phyloP scores from a whole-genome alignment of 2,797 vertebrate species.

The Poecilia gillii region DNA sequence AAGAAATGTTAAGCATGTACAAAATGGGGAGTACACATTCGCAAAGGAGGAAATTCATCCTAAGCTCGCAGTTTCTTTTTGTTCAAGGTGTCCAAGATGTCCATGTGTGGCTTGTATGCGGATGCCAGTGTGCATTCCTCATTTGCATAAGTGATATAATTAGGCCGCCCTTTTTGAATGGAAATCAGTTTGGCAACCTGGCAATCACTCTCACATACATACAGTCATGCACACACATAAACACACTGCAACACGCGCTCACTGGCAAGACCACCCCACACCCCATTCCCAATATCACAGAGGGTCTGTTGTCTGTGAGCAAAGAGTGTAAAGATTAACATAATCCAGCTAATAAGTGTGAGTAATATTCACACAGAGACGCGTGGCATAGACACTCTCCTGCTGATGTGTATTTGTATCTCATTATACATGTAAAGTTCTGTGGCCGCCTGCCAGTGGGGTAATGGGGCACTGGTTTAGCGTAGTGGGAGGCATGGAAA shows the following conservation, averaged over 20 bases:
- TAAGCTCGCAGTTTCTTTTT: constrained; percentile 43
- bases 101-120: constrained; percentile 53
- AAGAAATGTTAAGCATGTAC: not conserved
- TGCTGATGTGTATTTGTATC: constrained; percentile 87
- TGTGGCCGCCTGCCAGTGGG: constrained; percentile 37
- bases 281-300: constrained; percentile 64
- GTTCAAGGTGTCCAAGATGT: constrained; percentile 71
- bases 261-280: constrained; percentile 73
- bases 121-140: constrained; percentile 47
- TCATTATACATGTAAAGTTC: constrained; percentile 85
- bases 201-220: constrained; percentile 72
- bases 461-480: constrained; percentile 29
- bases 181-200: constrained; percentile 81
- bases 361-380: constrained; percentile 86
- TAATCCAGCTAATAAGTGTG: constrained; percentile 87
- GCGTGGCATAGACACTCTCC: constrained; percentile 83
- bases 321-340: constrained; percentile 86
- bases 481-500: constrained; percentile 51
- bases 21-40: not conserved
- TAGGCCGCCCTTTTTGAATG: constrained; percentile 77
- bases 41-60: not conserved
- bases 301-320: constrained; percentile 82
- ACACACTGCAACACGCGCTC: constrained; percentile 63
- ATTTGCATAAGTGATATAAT: constrained; percentile 83
- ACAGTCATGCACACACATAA: constrained; percentile 38